Percentiles rank a stretch among this genome's conserved stretches.
These are phyloP conservation scores for Lathamus discolor DNA, from an alignment of 2,113 vertebrate species.

Conservation along the genomic window DNA sequence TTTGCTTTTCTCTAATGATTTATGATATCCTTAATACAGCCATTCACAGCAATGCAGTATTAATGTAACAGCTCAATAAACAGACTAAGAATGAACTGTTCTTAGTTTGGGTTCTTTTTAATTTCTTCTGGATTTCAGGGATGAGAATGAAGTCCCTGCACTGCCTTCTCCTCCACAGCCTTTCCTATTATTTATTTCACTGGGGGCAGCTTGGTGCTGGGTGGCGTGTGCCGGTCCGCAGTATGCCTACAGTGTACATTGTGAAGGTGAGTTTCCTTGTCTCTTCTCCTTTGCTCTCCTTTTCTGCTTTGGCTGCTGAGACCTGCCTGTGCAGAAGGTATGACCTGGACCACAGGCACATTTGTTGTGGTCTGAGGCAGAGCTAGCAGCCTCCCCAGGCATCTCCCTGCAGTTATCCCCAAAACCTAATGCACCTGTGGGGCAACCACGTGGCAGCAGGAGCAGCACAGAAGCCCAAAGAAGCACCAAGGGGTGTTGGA, in stretches of 20 bases:
- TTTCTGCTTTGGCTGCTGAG: background rate
- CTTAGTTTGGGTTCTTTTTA: background rate
- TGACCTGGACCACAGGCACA: rapidly evolving
- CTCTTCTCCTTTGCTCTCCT: background rate
- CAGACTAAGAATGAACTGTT: background rate
- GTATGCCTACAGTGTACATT: background rate
- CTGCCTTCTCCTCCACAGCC: background rate
- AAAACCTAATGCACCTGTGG: background rate
- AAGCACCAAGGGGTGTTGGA: background rate
- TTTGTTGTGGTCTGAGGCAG: background rate
- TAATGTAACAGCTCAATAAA: background rate
- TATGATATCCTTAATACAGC: background rate
- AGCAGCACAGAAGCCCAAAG: background rate
- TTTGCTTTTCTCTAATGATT: background rate
- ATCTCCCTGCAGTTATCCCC: background rate
- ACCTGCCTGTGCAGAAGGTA: background rate
- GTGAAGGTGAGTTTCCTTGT: background rate
- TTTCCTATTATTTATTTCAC: background rate
- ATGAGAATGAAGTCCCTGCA: rapidly evolving
- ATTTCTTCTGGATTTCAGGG: background rate
- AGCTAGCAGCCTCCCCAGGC: background rate
- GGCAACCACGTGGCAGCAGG: background rate
- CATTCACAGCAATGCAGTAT: background rate
- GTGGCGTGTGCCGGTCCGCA: background rate
- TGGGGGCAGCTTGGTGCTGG: background rate